Conservation (phyloP, 2,888 invertebrate species). For the Heliconius erato region DNA sequence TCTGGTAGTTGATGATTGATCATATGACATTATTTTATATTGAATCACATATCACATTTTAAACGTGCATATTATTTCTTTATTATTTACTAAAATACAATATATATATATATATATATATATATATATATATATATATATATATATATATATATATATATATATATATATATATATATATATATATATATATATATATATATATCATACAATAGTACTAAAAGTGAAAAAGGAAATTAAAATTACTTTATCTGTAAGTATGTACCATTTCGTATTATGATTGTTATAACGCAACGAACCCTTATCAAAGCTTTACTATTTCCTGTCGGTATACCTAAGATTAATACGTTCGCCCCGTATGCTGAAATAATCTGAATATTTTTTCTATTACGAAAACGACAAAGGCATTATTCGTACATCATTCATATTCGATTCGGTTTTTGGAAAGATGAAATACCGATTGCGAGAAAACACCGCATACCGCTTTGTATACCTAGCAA, state of each 20-base stretch:
- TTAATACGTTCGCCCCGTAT: constrained; percentile 16
- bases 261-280: not conserved
- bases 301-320: constrained; percentile 13
- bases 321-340: constrained; percentile 3
- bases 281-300: constrained; percentile 1
- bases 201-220: not conserved
- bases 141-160: too few relatives aligned
- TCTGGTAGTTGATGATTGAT: too few relatives aligned
- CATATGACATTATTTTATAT: not conserved
- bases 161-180: too few relatives aligned
- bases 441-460: constrained; percentile 48
- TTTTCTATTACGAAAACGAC: constrained; percentile 40
- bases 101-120: not conserved
- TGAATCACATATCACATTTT: not conserved
- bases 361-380: constrained; percentile 39
- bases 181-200: too few relatives aligned
- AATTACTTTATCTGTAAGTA: not conserved
- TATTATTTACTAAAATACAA: not conserved
- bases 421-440: constrained; percentile 48
- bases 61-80: not conserved
- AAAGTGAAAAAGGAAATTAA: not conserved
- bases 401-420: constrained; percentile 44
- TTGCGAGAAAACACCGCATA: constrained; percentile 64
- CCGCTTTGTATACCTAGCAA: constrained; percentile 73
- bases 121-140: too few relatives aligned